Evolutionary conservation across 2,113 vertebrate genomes (phyloP), one percentile per base, ranked within the genome.

Genomic region (Heterotis niloticus): DNA sequence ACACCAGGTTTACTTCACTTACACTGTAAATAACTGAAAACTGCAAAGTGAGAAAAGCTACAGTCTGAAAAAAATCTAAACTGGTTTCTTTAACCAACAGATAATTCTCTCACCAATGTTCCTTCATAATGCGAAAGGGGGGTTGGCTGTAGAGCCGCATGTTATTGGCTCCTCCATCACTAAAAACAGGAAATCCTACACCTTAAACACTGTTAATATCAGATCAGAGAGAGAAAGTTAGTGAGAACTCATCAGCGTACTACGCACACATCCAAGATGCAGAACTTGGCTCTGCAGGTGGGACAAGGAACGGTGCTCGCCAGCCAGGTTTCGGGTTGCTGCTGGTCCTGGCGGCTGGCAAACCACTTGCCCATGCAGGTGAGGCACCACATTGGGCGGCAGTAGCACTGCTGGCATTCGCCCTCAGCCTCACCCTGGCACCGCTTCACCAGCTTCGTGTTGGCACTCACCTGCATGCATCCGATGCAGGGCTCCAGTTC

Each of bases 321-420:
- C 34, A 99, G 89, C 97, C 97, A 99, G 13, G 95, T 98, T 86
- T 99, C 96, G 0, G 96, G 96, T 81, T 88, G 94, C 77, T 96
- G 94, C 86, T 96, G 95, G 64, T 98, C 96, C 85, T 98, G 97
- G 0, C 95, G 94, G 85, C 96, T 98, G 80, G 96, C 95, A 0
- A 99, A 98, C 96, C 97, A 99, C 64, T 95, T 96, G 52, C 97
- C 96, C 93, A 98, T 90, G 83, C 97, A 99, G 11, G 93, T 94
- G 24, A 99, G 88, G 83, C 97, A 99, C 97, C 96, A 99, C 97
- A 98, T 98, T 76, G 97, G 97, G 18, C 96, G 94, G 80, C 97
- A 99, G 87, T 92, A 95, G 84, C 97, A 99, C 76, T 90, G 92
- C 85, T 96, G 94, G 80, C 97, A 99, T 3, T 90, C 93, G 0